phyloP scores from a whole-genome alignment of 2,888 invertebrate species.

The Lissonota sp. region DNA sequence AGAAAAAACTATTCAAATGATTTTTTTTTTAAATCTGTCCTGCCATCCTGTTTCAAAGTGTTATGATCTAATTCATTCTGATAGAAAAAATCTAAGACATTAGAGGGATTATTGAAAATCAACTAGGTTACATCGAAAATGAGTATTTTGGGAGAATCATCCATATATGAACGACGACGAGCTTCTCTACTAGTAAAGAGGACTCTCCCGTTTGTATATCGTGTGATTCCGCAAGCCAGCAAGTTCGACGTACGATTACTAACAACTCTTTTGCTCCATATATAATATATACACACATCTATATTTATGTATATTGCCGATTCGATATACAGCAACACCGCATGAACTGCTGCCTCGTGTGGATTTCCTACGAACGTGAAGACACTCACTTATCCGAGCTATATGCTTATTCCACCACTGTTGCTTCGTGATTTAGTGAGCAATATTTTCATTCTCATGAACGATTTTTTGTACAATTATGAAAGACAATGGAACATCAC shows the following conservation, averaged over 20 bases:
- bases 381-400: slow-evolving; percentile 46
- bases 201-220: slow-evolving; percentile 41
- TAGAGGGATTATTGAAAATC: too few species aligned
- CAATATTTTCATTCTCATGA: slow-evolving; percentile 26
- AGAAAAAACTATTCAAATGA: too few species aligned
- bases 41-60: too few species aligned
- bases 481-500: too few species aligned
- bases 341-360: slow-evolving; percentile 8
- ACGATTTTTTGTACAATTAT: too few species aligned
- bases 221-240: slow-evolving; percentile 58
- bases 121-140: too few species aligned
- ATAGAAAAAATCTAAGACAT: too few species aligned
- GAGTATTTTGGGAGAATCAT: too few species aligned
- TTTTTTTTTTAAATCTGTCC: too few species aligned
- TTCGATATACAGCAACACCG: slow-evolving; percentile 50
- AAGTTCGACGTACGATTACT: slow-evolving; percentile 15
- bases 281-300: background rate
- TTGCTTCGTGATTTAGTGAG: slow-evolving; percentile 36
- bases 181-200: too few species aligned
- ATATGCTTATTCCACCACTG: slow-evolving; percentile 31
- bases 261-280: background rate
- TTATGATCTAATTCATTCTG: too few species aligned
- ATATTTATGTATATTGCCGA: slow-evolving; percentile 65
- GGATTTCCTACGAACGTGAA: slow-evolving; percentile 38
- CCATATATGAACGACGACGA: too few species aligned